Percentiles rank a stretch among this genome's conserved stretches.
These are phyloP conservation scores for Cirrhinus mrigala DNA, from an alignment of 2,797 vertebrate genomes.

Conservation along the genomic window DNA sequence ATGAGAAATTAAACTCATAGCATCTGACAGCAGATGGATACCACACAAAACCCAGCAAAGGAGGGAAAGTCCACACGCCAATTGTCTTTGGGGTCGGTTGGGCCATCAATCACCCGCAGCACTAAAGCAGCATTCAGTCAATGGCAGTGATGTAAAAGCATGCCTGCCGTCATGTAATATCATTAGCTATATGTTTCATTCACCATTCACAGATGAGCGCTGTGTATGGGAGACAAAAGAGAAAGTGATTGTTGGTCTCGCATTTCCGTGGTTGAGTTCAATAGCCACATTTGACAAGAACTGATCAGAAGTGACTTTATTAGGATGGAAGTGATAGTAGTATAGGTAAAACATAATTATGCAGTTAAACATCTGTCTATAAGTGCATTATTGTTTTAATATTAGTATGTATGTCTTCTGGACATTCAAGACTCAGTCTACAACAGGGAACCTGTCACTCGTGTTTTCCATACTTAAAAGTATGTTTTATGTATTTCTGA, in stretches of 20 bases:
- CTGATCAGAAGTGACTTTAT: neutral
- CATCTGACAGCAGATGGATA: slow-evolving; percentile 72
- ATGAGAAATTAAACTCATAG: slow-evolving; percentile 79
- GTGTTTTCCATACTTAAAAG: neutral
- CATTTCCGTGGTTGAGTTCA: slow-evolving; percentile 40
- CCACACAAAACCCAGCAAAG: slow-evolving; percentile 37
- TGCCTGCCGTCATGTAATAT: slow-evolving; percentile 68
- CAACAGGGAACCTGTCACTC: neutral
- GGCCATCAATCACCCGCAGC: slow-evolving; percentile 81
- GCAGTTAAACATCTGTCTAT: neutral
- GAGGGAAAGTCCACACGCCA: slow-evolving; percentile 75
- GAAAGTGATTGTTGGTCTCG: slow-evolving; percentile 32
- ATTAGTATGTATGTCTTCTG: neutral
- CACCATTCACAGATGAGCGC: slow-evolving; percentile 35
- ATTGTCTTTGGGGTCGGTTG: slow-evolving; percentile 82
- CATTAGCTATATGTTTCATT: slow-evolving; percentile 65
- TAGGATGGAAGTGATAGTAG: neutral
- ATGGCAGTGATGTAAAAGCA: slow-evolving; percentile 78
- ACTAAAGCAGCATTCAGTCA: slow-evolving; percentile 70
- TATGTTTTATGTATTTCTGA: neutral
- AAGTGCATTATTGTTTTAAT: neutral
- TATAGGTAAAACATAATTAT: neutral
- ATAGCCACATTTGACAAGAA: slow-evolving; percentile 22
- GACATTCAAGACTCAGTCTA: neutral
- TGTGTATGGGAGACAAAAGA: neutral